Base-by-base conservation (phyloP, 2,113 vertebrate species). In the Oreochromis tanganicae region DNA sequence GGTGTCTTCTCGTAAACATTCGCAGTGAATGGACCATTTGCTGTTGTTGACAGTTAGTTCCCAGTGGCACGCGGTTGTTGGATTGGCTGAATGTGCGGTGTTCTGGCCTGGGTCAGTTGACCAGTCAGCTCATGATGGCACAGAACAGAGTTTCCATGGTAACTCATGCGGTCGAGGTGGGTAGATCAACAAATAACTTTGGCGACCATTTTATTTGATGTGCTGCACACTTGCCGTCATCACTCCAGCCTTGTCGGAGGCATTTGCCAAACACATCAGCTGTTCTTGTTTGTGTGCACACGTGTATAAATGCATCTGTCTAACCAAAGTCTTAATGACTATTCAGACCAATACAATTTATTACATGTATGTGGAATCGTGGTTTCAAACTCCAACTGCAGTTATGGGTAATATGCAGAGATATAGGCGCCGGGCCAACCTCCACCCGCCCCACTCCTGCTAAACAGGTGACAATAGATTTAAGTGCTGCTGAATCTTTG, bases 101-200 rank as follows among this genome's bases (percentile, higher is more conserved):
- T 38, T n/a, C 43, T 19, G 19, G 24, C 41, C 71, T 12, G 68
- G 82, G 84, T 83, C 84, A 86, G 43, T 36, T 90, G 87, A 87
- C 66, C 56, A 87, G n/a, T 52, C 46, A 78, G 71, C 83, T 34
- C 29, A 7, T 78, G 80, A 88, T 89, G 57, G 73, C 36, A 48
- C 56, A 61, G 82, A 52, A 75, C 56, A 68, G 41, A 50, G 90
- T 95, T 90, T 92, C 93, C 86, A 94, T 95, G 86, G 91, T 75
- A 93, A 95, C 91, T 2, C 63, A 21, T 32, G 27, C 63, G 41
- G 75, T 34, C 12, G 71, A 93, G 86, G 50, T 7, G 7, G 75
- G 32, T 43, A 19, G 71, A 73, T 27, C 59, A 84, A 50, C 68
- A 87, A 88, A 86, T 82, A 85, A 55, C 54, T 86, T 88, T 81